A percentile compares a stretch with the other conserved stretches of the same genome.
Evolutionary conservation across 2,888 invertebrate species (phyloP).

Genomic region (Elmis aenea): DNA sequence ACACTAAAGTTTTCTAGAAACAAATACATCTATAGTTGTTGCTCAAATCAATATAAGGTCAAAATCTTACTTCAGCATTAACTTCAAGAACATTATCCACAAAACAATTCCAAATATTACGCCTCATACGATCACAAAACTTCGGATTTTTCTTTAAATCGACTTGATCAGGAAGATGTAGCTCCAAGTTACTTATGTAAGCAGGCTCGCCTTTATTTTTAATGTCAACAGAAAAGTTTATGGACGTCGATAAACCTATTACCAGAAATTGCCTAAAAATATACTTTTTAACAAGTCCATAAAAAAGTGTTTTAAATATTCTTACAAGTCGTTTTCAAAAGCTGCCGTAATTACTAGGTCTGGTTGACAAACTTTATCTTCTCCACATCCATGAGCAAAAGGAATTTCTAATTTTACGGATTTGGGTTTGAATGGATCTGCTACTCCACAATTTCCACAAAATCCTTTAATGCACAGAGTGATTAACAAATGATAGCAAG

Average conservation of each 20-base stretch:
- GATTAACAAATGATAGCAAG: no score
- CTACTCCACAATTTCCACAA: conserved; percentile 26
- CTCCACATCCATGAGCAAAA: conserved; percentile 51
- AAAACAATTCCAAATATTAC: no score
- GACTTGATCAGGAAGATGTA: conserved; percentile 26
- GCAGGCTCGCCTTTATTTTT: conserved; percentile 41
- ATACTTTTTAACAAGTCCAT: no score
- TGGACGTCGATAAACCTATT: no score
- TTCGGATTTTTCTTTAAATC: conserved; percentile 29
- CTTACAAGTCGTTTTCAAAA: conserved; percentile 33
- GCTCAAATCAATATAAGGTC: no score
- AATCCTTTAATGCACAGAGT: conserved; percentile 13
- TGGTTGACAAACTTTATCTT: conserved; percentile 51
- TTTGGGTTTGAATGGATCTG: conserved; percentile 18
- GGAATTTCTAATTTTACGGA: conserved; percentile 26
- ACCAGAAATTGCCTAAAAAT: conserved; percentile 29
- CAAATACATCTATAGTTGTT: conserved; percentile 5
- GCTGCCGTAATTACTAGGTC: conserved; percentile 46
- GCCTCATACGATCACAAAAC: no score
- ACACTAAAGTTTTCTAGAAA: conserved; percentile 20
- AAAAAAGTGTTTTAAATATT: no score
- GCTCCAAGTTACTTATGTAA: conserved; percentile 31
- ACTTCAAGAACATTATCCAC: conserved; percentile 28
- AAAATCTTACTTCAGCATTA: conserved; percentile 23
- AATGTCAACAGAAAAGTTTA: conserved; percentile 28